A percentile compares a stretch with the other conserved stretches of the same genome.
phyloP scores from a whole-genome alignment of 1,140 invertebrate genomes.

The Frieseomelitta varia region DNA sequence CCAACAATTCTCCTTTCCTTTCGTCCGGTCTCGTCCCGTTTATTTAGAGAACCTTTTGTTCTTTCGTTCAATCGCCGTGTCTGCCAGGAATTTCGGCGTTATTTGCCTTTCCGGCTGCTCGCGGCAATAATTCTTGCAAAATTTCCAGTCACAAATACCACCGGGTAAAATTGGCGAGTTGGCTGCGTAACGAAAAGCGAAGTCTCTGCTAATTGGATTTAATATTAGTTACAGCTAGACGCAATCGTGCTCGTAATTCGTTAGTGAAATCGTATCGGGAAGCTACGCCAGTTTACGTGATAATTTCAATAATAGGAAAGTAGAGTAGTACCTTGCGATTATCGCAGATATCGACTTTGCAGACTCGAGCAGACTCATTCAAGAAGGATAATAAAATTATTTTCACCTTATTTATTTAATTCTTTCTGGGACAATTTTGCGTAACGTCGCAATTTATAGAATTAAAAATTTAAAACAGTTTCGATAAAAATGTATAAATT shows the following conservation, averaged over 20 bases:
- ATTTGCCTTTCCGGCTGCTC: too few relatives aligned
- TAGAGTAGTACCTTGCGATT: not conserved
- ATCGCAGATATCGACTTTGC: not conserved
- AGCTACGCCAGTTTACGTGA: constrained; percentile 1
- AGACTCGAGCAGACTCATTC: not conserved
- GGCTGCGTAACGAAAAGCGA: not conserved
- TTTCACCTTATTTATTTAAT: too few relatives aligned
- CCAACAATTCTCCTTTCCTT: not conserved
- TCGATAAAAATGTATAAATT: too few relatives aligned
- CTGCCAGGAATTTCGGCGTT: not conserved
- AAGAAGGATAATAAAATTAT: too few relatives aligned
- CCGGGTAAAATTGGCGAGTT: not conserved
- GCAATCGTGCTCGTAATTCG: not conserved
- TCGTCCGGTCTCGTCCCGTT: too few relatives aligned
- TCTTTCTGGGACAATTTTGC: too few relatives aligned
- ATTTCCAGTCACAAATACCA: not conserved
- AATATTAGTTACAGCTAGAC: not conserved
- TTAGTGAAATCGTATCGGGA: not conserved
- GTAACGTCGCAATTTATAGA: too few relatives aligned
- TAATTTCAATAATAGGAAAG: not conserved
- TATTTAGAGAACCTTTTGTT: not conserved
- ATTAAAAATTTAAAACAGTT: too few relatives aligned
- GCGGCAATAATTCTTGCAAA: not conserved
- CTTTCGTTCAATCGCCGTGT: not conserved
- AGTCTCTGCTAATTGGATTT: not conserved